Conservation (phyloP, 2,888 invertebrate genomes). For the Oligia latruncula region DNA sequence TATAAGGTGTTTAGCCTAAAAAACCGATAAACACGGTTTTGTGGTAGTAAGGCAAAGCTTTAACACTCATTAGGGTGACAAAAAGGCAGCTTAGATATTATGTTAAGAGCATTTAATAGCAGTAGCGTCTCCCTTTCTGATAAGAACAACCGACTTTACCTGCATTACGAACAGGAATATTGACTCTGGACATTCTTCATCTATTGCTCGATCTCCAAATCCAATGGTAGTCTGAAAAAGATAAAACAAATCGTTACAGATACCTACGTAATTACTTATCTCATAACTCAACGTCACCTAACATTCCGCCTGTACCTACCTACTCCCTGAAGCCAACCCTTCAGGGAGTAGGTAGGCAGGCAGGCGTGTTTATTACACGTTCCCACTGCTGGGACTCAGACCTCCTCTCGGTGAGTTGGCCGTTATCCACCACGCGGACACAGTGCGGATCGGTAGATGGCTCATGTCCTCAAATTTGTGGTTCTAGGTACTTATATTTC, state of each 20-base stretch:
- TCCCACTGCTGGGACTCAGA: no score
- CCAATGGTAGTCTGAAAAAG: conserved; percentile 93
- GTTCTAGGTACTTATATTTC: no score
- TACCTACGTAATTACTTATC: background rate
- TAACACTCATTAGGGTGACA: background rate
- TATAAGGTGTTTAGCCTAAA: no score
- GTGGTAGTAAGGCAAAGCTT: no score
- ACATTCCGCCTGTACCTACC: no score
- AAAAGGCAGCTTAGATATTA: background rate
- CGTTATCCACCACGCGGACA: no score
- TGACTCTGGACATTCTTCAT: conserved; percentile 96
- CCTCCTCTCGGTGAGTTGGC: no score
- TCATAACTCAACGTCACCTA: background rate
- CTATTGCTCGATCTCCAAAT: conserved; percentile 95
- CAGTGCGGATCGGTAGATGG: no score
- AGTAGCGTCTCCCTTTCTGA: background rate
- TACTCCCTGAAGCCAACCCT: no score
- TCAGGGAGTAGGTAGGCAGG: no score
- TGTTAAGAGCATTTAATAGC: background rate
- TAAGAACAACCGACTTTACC: conserved; percentile 80
- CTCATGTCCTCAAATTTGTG: no score
- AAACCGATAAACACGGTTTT: no score
- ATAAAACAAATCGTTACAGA: conserved; percentile 3
- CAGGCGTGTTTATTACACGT: background rate
- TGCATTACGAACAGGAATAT: conserved; percentile 95